Evolutionary conservation across 2,797 vertebrate genomes (phyloP).

Genomic region (Hipposideros larvatus): DNA sequence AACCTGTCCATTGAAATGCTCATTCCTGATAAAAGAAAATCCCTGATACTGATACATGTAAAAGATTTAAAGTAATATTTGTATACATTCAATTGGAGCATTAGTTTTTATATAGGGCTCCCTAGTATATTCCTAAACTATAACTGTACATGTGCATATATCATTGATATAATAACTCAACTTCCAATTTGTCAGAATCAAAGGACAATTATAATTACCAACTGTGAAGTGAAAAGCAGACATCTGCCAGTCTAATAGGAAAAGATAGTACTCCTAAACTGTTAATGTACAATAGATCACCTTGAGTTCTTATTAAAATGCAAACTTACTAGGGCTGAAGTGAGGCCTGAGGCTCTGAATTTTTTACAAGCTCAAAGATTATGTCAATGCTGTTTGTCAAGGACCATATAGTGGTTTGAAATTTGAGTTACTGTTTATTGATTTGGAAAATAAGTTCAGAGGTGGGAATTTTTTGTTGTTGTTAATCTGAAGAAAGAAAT

Average conservation of each 20-base stretch:
- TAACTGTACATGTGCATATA: not conserved
- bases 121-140: not conserved
- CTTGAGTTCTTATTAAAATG: slow-evolving; percentile 37
- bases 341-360: not conserved
- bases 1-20: not conserved
- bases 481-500: not conserved
- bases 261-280: not conserved
- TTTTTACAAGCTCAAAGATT: not conserved
- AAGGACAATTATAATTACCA: not conserved
- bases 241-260: not conserved
- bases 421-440: not conserved
- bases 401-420: not conserved
- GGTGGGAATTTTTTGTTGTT: not conserved
- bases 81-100: not conserved
- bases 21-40: not conserved
- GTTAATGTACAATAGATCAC: not conserved
- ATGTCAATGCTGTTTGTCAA: not conserved
- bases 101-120: not conserved
- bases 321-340: not conserved
- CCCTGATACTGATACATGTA: not conserved
- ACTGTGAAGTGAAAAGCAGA: slow-evolving; percentile 22
- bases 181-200: not conserved
- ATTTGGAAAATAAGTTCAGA: not conserved
- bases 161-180: not conserved
- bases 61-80: not conserved